Evolutionary conservation across 2,888 invertebrate genomes (phyloP), one percentile per base, ranked within the genome.

Genomic region (Branchellion lobata): DNA sequence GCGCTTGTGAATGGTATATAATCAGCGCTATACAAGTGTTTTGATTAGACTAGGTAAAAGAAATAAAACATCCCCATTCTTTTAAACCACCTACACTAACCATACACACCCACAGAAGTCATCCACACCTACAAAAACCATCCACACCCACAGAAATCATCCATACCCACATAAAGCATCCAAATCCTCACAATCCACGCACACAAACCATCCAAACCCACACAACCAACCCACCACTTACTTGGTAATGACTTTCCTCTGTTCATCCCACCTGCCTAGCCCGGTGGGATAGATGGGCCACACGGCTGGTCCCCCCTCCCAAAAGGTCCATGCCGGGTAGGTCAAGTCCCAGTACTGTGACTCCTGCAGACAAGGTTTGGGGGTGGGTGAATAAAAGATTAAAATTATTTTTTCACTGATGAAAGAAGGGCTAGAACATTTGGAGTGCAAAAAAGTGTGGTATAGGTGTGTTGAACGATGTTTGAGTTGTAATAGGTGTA

Each of bases 301-400:
- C 84, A 97, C 96, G 0, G 97, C 96, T 21, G 98, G 98, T 0
- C 98, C 98, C 34, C 97, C 97, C 88, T 95, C 95, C 96, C 96
- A 96, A 88, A 98, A 98, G 61, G 95, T 92, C 97, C 97, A 98
- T 0, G 96, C 94, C 0, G 97, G 97, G 83, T 90, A 90, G 92
- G 93, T 93, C 81, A 98, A 94, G 86, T 98, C 98, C 87, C 90
- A 90, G 88, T 94, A 93, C 51, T 94, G 92, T 65, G 87, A 85
- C 0, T 93, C 92, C 92, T 90, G 82, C 29, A n/a, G n/a, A n/a
- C 81, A 81, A 14, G 51, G 47, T 8, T 8, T 47, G 47, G 8
- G 47, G 8, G 47, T 47, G 8, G 8, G 18, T 47, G 47, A 18
- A 14, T 8, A 18, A 47, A n/a, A n/a, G n/a, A n/a, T n/a, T n/a